Conservation (phyloP, 2,113 vertebrate species). For the Lycaon pictus region DNA sequence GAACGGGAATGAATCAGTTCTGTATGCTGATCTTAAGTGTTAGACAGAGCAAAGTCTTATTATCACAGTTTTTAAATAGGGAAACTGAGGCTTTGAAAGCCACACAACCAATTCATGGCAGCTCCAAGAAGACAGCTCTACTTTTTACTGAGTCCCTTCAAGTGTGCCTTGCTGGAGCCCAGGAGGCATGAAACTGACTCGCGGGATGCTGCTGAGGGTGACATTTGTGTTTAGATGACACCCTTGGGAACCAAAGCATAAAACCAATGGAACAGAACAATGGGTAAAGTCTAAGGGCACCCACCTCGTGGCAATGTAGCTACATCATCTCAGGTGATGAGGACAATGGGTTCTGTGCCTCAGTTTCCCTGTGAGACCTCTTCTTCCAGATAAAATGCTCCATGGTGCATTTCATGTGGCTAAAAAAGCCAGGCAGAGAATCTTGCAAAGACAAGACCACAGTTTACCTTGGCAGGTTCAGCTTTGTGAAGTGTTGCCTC, state of each 20-base stretch:
- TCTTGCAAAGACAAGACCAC: not conserved
- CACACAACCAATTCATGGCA: not conserved
- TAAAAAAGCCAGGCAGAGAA: not conserved
- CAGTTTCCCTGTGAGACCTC: not conserved
- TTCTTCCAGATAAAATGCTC: not conserved
- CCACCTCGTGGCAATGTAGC: not conserved
- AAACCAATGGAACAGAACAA: not conserved
- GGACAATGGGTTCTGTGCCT: not conserved
- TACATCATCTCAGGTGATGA: not conserved
- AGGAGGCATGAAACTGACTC: not conserved
- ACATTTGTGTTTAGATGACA: not conserved
- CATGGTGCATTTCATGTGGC: not conserved
- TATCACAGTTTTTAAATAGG: not conserved
- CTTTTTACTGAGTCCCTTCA: not conserved
- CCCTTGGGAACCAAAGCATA: not conserved
- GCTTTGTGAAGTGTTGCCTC: not conserved
- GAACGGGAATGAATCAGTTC: not conserved
- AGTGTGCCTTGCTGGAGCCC: not conserved
- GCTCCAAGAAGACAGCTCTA: not conserved
- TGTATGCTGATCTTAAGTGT: not conserved
- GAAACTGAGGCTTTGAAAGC: not conserved
- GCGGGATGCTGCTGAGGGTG: not conserved
- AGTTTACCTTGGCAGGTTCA: not conserved
- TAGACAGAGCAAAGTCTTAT: not conserved
- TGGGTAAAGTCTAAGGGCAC: not conserved